Evolutionary conservation across 1,140 invertebrate species (phyloP), one percentile per base, ranked within the genome.

Genomic region (Dermatophagoides farinae): DNA sequence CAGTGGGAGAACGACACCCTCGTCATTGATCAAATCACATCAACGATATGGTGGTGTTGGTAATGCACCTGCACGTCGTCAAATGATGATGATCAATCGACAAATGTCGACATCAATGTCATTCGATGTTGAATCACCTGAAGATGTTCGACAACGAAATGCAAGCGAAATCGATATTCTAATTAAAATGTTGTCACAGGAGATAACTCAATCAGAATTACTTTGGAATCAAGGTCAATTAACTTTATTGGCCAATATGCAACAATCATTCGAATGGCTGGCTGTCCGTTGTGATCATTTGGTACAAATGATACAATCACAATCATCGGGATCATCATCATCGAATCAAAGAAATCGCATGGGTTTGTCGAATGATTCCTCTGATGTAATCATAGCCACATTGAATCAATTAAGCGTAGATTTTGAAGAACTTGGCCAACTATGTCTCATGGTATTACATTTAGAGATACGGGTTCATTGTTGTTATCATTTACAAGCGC

Each of bases 391-490:
- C 14, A 54, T 63, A 23, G 62, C 49, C 18, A 58, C 58, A 1
- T 64, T 78, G 22, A 69, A 74, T 49, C 76, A 78, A 59, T 74
- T 89, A 16, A 83, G 85, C 0, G 74, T 80, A 61, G 83, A 86
- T 61, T 90, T 92, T 67, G 82, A 88, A 68, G 85, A 90, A 65
- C 76, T 95, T 47, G 82, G 87, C 0, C 85, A 95, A 68, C 90
- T 84, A 40, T 92, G 88, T 70, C 77, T 96, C 41, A 71, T 96
- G 18, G 80, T 95, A 37, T 71, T 97, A 25, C 90, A 96, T 76
- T 75, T 96, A 65, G 91, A 96, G 77, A 75, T 88, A 49, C 78
- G 90, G 62, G 88, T 95, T 38, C 88, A 93, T 69, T 95, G 89
- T 71, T 95, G 95, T 72, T 87, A 88, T 71, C 90, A 91, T 74